These are phyloP conservation scores for Argentina silus DNA, from an alignment of 2,797 vertebrate species.

Conservation along the genomic window DNA sequence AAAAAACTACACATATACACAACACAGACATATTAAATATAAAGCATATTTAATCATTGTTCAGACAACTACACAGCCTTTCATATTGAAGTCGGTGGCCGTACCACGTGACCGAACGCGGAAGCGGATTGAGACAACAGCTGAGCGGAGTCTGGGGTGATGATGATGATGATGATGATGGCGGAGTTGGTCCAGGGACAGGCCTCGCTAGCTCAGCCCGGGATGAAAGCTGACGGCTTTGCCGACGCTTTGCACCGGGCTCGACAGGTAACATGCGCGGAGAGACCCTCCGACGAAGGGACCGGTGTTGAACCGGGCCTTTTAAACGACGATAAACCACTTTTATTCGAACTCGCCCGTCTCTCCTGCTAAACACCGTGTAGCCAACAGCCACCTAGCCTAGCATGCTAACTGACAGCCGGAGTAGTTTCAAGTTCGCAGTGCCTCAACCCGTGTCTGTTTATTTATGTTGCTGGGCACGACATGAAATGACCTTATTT, in stretches of 20 bases:
- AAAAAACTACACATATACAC: no score
- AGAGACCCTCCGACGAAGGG: constrained; percentile 35
- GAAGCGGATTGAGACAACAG: constrained; percentile 64
- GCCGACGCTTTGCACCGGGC: constrained; percentile 90
- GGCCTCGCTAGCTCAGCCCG: constrained; percentile 87
- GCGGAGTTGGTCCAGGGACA: constrained; percentile 95
- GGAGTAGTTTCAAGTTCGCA: not conserved
- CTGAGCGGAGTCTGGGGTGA: constrained; percentile 22
- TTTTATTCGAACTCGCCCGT: constrained; percentile 62
- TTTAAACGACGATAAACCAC: constrained; percentile 60
- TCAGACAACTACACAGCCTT: not conserved
- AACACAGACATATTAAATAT: no score
- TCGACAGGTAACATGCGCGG: constrained; percentile 84
- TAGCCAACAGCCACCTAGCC: constrained; percentile 11
- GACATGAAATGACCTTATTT: not conserved
- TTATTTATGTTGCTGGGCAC: not conserved
- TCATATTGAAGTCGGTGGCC: not conserved
- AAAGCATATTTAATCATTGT: not conserved
- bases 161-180: constrained; percentile 74
- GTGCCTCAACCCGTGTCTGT: not conserved
- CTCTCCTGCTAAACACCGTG: not conserved
- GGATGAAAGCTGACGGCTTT: constrained; percentile 90
- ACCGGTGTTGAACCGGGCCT: constrained; percentile 36
- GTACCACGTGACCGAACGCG: constrained; percentile 68
- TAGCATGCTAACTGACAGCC: constrained; percentile 4